Base-by-base conservation (phyloP, 2,888 invertebrate species). In the Xanthia icteritia region DNA sequence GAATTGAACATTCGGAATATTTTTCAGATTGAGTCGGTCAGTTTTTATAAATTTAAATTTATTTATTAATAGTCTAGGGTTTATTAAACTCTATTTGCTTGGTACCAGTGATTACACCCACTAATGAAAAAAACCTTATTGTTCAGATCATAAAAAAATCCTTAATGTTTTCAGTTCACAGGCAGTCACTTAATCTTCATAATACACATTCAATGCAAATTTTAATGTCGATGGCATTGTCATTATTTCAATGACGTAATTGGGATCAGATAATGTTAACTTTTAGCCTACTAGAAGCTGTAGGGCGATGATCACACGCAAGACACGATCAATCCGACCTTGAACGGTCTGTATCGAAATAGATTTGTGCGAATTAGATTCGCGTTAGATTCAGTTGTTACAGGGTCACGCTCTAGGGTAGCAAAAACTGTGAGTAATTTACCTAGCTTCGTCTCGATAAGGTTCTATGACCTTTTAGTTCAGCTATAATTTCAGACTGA, bases 261-360 rank as follows among this genome's bases (percentile, higher is more conserved):
- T 81, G 67, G 39, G 58, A 63, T 76, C 81, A 72, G 61, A 63
- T 65, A 60, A 60, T 66, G 74, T 84, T 63, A 70, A 61, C n/a
- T 66, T 48, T 75, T 60, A 71, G 36, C 54, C 65, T 66, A 51
- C 45, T 65, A 68, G 51, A 76, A 60, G 48, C 48, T 61, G 23
- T 58, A 72, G 54, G 68, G 58, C 45, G 77, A 72, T 76, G 65
- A 81, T 48, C 56, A 56, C 58, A 63, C 70, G 56, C 51, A 67
- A 74, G 45, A 81, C 76, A 84, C 82, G 83, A 75, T 71, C 60
- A 68, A 77, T 66, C 68, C 85, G 86, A 89, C 91, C 91, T 88
- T 89, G 88, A 84, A 81, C 74, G 73, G 77, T 75, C 72, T 64
- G 76, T 72, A 85, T 88, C 70, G 79, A 91, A 92, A 92, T 91